Evolutionary conservation across 2,113 vertebrate genomes (phyloP).

Genomic region (Cephalopterus ornatus): DNA sequence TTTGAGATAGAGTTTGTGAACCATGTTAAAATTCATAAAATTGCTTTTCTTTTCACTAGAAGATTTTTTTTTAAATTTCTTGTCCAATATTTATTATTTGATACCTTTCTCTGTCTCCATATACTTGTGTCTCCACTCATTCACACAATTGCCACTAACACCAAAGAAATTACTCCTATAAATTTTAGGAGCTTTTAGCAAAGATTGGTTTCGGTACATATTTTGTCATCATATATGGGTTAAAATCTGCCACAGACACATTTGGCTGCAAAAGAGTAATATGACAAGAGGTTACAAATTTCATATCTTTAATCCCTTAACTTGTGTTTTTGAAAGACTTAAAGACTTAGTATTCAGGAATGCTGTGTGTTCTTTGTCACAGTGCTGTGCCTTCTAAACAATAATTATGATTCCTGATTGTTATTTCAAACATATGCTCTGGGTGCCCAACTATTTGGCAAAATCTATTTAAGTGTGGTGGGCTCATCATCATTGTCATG

Average conservation of each 20-base stretch:
- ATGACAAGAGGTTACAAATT: neutral
- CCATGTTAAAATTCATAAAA: neutral
- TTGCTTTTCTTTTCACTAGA: neutral
- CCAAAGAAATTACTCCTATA: neutral
- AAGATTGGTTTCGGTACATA: neutral
- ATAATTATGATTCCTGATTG: neutral
- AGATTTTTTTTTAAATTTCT: neutral
- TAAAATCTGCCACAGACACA: neutral
- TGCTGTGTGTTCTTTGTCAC: neutral
- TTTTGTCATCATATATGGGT: neutral
- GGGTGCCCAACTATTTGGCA: neutral
- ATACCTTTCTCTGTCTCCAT: neutral
- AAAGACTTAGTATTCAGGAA: neutral
- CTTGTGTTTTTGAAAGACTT: neutral
- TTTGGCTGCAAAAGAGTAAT: neutral
- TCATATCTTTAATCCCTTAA: neutral
- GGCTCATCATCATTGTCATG: neutral
- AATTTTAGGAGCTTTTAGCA: neutral
- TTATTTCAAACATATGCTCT: neutral
- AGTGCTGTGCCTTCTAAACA: neutral
- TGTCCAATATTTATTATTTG: neutral
- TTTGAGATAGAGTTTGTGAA: neutral
- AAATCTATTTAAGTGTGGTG: neutral
- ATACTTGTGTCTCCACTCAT: neutral
- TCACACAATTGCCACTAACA: neutral